phyloP scores from a whole-genome alignment of 1,140 invertebrate genomes.

The Ceratosolen fusciceps region DNA sequence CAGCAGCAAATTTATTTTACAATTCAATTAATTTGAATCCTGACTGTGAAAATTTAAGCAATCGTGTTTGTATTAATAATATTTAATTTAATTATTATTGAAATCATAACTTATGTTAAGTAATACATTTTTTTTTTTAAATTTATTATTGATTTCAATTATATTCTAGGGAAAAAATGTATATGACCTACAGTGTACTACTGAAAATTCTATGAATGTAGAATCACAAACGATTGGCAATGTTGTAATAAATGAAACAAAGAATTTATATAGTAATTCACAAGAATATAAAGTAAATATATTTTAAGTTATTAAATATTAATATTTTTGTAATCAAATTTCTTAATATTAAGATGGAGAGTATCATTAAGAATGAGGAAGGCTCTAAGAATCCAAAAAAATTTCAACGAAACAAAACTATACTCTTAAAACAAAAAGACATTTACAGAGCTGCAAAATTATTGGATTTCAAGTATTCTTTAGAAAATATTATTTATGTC shows the following conservation, averaged over 20 bases:
- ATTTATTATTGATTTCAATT: too few relatives aligned
- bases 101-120: constrained; percentile 1
- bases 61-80: constrained; percentile 27
- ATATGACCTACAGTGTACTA: neutral
- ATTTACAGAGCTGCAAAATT: constrained; percentile 61
- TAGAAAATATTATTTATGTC: constrained; percentile 19
- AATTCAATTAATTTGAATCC: neutral
- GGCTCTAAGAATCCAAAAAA: constrained; percentile 45
- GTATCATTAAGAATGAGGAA: constrained; percentile 30
- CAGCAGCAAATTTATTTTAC: constrained; percentile 47
- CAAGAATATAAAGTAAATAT: constrained; percentile 14
- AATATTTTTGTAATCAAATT: neutral
- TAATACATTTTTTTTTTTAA: constrained; percentile 13
- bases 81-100: neutral
- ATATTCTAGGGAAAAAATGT: neutral
- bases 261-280: constrained; percentile 16
- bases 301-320: neutral
- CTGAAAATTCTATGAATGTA: neutral
- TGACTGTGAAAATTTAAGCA: neutral
- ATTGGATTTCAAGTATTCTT: constrained; percentile 63
- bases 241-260: neutral
- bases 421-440: constrained; percentile 61
- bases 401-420: constrained; percentile 51
- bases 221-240: neutral
- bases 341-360: constrained; percentile 12